Evolutionary conservation across 2,888 invertebrate species (phyloP), one percentile per base, ranked within the genome.

Genomic region (Lasioglossum oenotherae): DNA sequence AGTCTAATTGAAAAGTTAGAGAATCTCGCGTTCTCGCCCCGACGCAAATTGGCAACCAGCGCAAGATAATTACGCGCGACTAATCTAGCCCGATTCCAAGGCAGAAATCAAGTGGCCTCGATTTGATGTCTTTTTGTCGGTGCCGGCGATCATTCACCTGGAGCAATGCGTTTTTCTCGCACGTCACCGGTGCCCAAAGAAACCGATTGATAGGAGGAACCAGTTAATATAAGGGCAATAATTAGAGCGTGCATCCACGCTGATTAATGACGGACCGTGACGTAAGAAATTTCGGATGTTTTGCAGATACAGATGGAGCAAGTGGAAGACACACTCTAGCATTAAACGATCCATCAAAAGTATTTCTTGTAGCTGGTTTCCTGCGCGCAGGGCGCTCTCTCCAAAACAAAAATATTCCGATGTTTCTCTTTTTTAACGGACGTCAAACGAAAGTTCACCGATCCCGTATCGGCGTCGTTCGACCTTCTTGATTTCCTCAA

Each of bases 181-280:
- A 38, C 71, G 80, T 82, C 75, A 69, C 46, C 74, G 27, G 27
- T 4, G 49, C 4, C 49, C 16, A 49, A 77, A 84, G 84, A 74
- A 84, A 81, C 74, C 84, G 81, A 88, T 82, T 82, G 88, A 87
- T 84, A 84, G 81, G 64, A 82, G 44, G 72, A 76, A n/a, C 71
- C 67, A 44, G 77, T 88, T 85, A 82, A 86, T 77, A 78, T 73
- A 73, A 81, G 88, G 69, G 74, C 41, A 81, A 85, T 84, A 85
- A 85, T 85, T 85, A 84, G 85, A 84, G 84, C 84, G 80, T 77
- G 73, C 19, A 81, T 81, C 72, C 67, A 10, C 31, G 73, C 44
- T 64, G 80, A 86, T 86, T 86, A 75, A 88, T 88, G 75, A 19
- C 49, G 46, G 46, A 79, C 60, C 72, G 23, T 80, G 71, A 60